Conservation (phyloP, 1,140 invertebrate species). For the Heliconius eleuchia region DNA sequence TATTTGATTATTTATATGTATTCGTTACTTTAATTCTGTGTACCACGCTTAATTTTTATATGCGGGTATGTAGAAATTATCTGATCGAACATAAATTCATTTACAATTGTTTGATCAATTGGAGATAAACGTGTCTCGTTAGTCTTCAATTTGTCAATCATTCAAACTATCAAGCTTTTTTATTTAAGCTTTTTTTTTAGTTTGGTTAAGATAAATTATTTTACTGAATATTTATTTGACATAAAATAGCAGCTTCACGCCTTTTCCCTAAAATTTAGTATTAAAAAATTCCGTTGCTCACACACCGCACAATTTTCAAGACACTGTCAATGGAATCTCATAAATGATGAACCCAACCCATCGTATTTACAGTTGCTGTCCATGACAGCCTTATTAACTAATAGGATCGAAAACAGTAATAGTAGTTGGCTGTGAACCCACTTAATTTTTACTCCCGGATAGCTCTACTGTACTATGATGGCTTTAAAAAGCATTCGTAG, state of each 20-base stretch:
- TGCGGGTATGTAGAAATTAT: slow-evolving; percentile 53
- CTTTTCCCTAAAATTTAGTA: too few relatives aligned
- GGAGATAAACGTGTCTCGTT: slow-evolving; percentile 53
- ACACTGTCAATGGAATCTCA: too few relatives aligned
- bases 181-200: too few relatives aligned
- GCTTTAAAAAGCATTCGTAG: background rate
- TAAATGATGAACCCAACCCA: too few relatives aligned
- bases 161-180: background rate
- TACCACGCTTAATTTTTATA: slow-evolving; percentile 42
- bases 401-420: background rate
- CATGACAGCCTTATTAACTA: too few relatives aligned
- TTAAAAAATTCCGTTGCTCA: too few relatives aligned
- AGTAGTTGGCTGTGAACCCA: background rate
- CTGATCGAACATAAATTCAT: slow-evolving; percentile 56
- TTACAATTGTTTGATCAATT: slow-evolving; percentile 52
- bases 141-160: slow-evolving; percentile 53
- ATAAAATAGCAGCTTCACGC: too few relatives aligned
- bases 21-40: background rate
- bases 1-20: background rate
- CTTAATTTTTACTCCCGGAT: background rate
- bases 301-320: too few relatives aligned
- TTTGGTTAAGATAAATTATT: too few relatives aligned
- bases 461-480: background rate
- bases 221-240: too few relatives aligned
- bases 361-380: too few relatives aligned